Evolutionary conservation across 2,113 vertebrate genomes (phyloP).

Genomic region (Chionodraco myersi): DNA sequence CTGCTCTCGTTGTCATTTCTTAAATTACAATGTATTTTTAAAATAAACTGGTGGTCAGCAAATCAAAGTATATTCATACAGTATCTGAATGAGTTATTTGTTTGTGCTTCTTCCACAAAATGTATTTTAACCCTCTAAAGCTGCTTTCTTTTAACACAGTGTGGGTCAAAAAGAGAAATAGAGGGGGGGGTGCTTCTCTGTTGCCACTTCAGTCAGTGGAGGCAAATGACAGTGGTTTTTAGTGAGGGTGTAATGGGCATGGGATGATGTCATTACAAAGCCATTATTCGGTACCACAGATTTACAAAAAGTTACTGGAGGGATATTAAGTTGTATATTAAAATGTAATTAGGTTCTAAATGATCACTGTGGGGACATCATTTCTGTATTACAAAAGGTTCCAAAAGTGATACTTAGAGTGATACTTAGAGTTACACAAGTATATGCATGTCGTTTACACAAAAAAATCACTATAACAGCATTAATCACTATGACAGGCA

Average conservation of each 20-base stretch:
- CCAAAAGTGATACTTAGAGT: not conserved
- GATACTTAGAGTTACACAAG: constrained; percentile 1
- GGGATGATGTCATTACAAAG: constrained; percentile 58
- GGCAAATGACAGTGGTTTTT: constrained; percentile 55
- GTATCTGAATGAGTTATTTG: constrained; percentile 18
- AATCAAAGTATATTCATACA: constrained; percentile 39
- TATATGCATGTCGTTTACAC: constrained; percentile 10
- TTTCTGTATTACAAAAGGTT: not conserved
- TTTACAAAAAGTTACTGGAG: constrained; percentile 27
- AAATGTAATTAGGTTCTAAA: constrained; percentile 54
- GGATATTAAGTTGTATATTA: constrained; percentile 31
- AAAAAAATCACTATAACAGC: constrained; percentile 6
- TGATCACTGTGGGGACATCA: constrained; percentile 6
- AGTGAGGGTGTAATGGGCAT: constrained; percentile 42
- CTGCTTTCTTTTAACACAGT: not conserved
- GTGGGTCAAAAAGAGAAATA: not conserved
- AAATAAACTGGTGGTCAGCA: constrained; percentile 45
- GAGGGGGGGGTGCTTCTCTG: constrained; percentile 7
- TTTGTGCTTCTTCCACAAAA: constrained; percentile 9
- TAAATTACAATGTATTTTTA: constrained; percentile 67
- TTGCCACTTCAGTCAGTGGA: constrained; percentile 49
- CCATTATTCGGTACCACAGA: constrained; percentile 49
- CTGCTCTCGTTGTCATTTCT: constrained; percentile 70
- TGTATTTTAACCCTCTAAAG: not conserved
- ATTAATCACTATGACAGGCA: not conserved